These are phyloP conservation scores for Drosophila pegasa DNA, from an alignment of 2,888 invertebrate species.

Conservation along the genomic window DNA sequence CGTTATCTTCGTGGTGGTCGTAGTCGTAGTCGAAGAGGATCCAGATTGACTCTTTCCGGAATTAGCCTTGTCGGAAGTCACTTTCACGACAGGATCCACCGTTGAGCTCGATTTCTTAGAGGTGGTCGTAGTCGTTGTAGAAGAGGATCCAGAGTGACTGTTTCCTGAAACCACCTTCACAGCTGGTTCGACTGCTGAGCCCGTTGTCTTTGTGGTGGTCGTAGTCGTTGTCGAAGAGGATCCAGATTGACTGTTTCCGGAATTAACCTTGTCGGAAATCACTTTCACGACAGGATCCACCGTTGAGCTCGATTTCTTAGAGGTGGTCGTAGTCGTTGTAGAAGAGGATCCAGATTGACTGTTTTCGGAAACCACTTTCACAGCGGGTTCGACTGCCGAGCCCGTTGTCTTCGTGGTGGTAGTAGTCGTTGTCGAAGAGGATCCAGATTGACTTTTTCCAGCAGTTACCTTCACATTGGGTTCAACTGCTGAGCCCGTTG, in stretches of 20 bases:
- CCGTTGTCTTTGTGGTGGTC: neutral
- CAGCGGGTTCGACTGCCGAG: neutral
- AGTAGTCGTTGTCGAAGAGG: neutral
- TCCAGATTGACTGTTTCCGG: neutral
- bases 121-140: slow-evolving; percentile 8
- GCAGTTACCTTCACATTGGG: neutral
- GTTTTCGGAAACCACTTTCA: neutral
- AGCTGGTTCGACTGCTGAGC: neutral
- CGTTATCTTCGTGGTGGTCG: neutral
- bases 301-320: neutral
- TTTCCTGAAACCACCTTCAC: neutral
- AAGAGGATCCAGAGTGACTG: neutral
- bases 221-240: neutral
- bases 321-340: neutral
- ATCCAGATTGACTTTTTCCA: neutral
- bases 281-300: neutral
- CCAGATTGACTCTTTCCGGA: neutral
- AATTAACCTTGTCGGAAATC: neutral
- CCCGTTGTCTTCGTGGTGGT: neutral
- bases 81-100: neutral
- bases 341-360: neutral
- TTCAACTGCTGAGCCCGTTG: neutral
- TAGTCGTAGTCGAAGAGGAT: neutral
- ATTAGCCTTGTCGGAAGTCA: neutral
- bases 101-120: neutral